phyloP scores from a whole-genome alignment of 2,113 vertebrate species.

The Etheostoma spectabile region DNA sequence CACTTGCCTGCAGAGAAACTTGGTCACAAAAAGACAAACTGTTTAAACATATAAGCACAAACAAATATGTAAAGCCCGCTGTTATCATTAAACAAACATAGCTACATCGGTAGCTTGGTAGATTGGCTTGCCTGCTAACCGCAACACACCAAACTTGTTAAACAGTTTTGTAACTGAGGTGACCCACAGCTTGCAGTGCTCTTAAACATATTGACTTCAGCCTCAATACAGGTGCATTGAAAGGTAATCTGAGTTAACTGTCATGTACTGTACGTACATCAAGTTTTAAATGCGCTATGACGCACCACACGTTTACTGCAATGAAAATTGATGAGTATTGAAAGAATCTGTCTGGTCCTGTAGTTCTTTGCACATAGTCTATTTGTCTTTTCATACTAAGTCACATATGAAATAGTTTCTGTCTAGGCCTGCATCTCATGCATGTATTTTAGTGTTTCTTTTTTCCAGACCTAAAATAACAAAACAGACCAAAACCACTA shows the following conservation, averaged over 20 bases:
- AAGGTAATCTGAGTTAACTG: not conserved
- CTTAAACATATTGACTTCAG: not conserved
- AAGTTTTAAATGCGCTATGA: not conserved
- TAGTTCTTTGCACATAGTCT: not conserved
- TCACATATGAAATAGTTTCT: not conserved
- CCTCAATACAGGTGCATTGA: not conserved
- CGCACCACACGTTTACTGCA: not conserved
- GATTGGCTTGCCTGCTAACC: not conserved
- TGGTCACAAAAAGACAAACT: not conserved
- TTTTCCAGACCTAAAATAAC: not conserved
- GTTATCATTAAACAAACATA: not conserved
- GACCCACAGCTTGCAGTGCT: not conserved
- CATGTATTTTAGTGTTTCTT: not conserved
- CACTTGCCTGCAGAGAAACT: constrained; percentile 1
- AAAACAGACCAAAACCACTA: not conserved
- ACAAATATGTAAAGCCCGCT: not conserved
- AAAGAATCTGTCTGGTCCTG: not conserved
- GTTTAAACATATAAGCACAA: not conserved
- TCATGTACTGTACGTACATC: not conserved
- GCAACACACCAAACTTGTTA: not conserved
- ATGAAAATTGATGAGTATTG: not conserved
- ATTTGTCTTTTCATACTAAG: not conserved
- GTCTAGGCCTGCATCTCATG: not conserved
- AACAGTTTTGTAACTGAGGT: not conserved
- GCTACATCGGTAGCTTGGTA: not conserved